Evolutionary conservation across 1,140 invertebrate genomes (phyloP).

Genomic region (Periplaneta americana): DNA sequence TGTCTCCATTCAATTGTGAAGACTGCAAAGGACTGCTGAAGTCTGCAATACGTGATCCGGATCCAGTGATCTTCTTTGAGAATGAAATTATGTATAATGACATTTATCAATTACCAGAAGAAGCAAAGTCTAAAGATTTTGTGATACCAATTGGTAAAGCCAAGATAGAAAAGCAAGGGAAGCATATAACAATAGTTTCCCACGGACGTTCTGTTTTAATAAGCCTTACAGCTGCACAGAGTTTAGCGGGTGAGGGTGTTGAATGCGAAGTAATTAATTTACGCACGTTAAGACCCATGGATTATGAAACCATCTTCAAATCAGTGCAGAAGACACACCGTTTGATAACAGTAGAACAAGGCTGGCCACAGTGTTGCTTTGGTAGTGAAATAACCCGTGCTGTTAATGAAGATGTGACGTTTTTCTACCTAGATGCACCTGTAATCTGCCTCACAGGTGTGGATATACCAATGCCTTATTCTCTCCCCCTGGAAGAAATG

Average conservation of each 20-base stretch:
- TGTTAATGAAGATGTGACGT: constrained; percentile 54
- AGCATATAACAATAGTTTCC: constrained; percentile 58
- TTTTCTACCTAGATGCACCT: constrained; percentile 67
- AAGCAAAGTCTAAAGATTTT: constrained; percentile 59
- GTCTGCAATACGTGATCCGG: constrained; percentile 59
- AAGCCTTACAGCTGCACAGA: constrained; percentile 58
- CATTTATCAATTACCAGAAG: constrained; percentile 52
- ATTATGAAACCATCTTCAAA: constrained; percentile 56
- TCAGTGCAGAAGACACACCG: constrained; percentile 68
- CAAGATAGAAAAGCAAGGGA: constrained; percentile 80
- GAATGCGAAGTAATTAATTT: constrained; percentile 70
- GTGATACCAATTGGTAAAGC: constrained; percentile 69
- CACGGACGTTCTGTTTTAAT: constrained; percentile 25
- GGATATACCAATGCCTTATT: constrained; percentile 71
- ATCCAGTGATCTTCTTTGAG: constrained; percentile 65
- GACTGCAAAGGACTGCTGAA: constrained; percentile 65
- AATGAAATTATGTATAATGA: constrained; percentile 68
- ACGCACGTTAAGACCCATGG: constrained; percentile 56
- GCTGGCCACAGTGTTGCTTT: constrained; percentile 64
- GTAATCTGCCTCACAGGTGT: constrained; percentile 58
- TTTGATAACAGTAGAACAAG: constrained; percentile 62
- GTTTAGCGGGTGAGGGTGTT: constrained; percentile 46
- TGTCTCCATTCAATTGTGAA: constrained; percentile 62
- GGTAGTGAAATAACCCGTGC: constrained; percentile 64
- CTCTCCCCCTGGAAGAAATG: constrained; percentile 51